Evolutionary conservation across 2,797 vertebrate genomes (phyloP).

Genomic region (Octomys mimax): DNA sequence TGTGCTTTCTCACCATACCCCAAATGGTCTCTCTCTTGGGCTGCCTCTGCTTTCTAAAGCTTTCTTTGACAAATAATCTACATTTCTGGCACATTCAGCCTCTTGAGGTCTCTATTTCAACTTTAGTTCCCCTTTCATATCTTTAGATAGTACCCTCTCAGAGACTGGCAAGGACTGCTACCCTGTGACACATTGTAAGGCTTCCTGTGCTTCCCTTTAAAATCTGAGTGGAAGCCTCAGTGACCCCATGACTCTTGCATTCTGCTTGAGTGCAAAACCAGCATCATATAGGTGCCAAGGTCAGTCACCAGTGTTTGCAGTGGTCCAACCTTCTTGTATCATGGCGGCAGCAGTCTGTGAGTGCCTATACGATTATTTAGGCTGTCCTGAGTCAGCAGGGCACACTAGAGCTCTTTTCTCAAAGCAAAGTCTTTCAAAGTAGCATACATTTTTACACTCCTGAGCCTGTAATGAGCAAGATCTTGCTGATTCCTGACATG

Average conservation of each 20-base stretch:
- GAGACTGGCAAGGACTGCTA: neutral
- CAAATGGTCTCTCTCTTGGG: neutral
- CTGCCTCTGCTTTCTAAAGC: neutral
- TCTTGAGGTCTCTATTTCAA: neutral
- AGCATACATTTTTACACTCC: neutral
- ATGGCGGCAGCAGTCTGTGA: neutral
- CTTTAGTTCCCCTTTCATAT: neutral
- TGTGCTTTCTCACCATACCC: neutral
- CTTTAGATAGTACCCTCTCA: neutral
- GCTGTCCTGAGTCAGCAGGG: neutral
- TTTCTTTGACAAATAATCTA: neutral
- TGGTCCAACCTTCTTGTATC: neutral
- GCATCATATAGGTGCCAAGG: neutral
- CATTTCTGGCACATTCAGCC: neutral
- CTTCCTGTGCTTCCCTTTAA: neutral
- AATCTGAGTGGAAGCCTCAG: neutral
- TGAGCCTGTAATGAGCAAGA: neutral
- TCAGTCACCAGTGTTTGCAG: neutral
- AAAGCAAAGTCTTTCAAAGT: neutral
- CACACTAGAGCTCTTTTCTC: neutral
- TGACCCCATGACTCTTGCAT: neutral
- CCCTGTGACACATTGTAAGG: neutral
- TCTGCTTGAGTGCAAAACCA: neutral
- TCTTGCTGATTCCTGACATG: neutral
- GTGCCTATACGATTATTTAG: neutral